Conservation (phyloP, 2,888 invertebrate genomes). For the Agapostemon virescens region DNA sequence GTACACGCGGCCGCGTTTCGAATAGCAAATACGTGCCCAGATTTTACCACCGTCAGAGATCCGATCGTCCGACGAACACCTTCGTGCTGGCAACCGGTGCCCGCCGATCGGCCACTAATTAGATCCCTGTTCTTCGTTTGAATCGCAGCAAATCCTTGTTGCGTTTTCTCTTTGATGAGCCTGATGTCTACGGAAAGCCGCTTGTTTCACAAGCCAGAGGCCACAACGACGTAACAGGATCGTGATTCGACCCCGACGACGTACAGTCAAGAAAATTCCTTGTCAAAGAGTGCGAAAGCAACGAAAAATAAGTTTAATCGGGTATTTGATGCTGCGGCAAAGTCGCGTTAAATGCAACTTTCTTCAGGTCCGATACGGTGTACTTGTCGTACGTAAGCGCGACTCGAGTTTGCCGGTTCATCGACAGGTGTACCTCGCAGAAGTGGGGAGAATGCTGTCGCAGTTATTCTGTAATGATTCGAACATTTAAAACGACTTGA, state of each 20-base stretch:
- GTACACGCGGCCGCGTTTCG: conserved; percentile 53
- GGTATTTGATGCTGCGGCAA: no score
- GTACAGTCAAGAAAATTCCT: neutral
- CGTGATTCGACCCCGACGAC: neutral
- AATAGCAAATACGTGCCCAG: conserved; percentile 60
- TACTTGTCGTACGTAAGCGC: no score
- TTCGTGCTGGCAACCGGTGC: neutral
- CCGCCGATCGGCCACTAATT: conserved; percentile 24
- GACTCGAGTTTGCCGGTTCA: no score
- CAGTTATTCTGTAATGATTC: no score
- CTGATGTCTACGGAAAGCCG: neutral
- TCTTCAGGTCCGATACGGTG: no score
- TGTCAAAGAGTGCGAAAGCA: neutral
- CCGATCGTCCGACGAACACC: conserved; percentile 13
- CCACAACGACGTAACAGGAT: neutral
- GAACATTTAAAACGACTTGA: no score
- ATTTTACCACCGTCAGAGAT: conserved; percentile 3
- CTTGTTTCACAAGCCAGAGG: neutral
- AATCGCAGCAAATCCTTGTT: neutral
- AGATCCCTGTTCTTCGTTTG: conserved; percentile 5
- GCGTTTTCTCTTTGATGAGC: neutral
- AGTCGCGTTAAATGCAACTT: no score
- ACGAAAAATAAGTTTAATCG: neutral
- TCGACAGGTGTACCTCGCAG: no score
- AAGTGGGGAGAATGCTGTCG: no score